Percentiles rank a stretch among this genome's conserved stretches.
phyloP scores from a whole-genome alignment of 2,888 invertebrate genomes.

The Lampropteryx suffumata region DNA sequence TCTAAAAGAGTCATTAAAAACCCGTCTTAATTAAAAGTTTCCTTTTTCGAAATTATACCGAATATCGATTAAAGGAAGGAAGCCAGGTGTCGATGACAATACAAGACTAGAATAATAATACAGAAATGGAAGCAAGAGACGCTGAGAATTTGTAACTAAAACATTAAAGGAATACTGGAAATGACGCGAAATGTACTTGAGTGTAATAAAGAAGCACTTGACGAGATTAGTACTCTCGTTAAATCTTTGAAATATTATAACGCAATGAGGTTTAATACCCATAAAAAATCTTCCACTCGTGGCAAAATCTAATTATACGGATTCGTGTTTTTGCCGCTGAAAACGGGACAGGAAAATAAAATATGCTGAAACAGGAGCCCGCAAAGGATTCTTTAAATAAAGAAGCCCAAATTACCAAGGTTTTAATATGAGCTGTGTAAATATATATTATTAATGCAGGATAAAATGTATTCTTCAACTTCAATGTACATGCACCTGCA shows the following conservation, averaged over 20 bases:
- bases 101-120: slow-evolving; percentile 27
- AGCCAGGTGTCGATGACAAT: slow-evolving; percentile 28
- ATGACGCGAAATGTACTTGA: not conserved
- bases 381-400: slow-evolving; percentile 35
- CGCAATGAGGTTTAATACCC: slow-evolving; percentile 37
- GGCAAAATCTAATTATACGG: slow-evolving; percentile 33
- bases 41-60: slow-evolving; percentile 1
- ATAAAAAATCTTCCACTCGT: slow-evolving; percentile 35
- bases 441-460: not conserved
- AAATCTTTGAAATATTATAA: slow-evolving; percentile 28
- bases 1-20: not conserved
- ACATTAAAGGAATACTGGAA: not conserved
- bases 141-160: not conserved
- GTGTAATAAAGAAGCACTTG: not conserved
- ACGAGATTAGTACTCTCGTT: slow-evolving; percentile 20
- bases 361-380: slow-evolving; percentile 36
- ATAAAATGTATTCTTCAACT: too few species aligned
- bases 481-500: too few species aligned
- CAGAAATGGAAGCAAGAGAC: slow-evolving; percentile 4
- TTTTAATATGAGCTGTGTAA: not conserved
- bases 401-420: slow-evolving; percentile 8
- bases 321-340: slow-evolving; percentile 23
- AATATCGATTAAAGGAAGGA: slow-evolving; percentile 18
- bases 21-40: not conserved
- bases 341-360: slow-evolving; percentile 54